phyloP scores from a whole-genome alignment of 2,888 invertebrate genomes.

The Caenorhabditis doughertyi region DNA sequence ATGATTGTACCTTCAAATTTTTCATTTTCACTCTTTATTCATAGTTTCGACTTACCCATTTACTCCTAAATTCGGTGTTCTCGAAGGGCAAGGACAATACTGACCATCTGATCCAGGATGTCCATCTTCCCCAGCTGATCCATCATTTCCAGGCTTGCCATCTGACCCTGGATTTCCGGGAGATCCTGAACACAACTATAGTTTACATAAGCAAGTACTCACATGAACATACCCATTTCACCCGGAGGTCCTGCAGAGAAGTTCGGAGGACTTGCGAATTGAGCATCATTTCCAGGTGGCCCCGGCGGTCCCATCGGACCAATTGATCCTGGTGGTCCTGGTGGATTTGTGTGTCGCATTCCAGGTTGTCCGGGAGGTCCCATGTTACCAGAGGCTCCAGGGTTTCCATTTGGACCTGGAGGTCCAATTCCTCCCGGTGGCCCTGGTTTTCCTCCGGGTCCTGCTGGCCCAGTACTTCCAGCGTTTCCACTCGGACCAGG shows the following conservation, averaged over 20 bases:
- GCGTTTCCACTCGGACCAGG: conserved; percentile 40
- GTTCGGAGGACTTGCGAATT: conserved; percentile 10
- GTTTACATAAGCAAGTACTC: background rate
- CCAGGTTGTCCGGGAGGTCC: conserved; percentile 38
- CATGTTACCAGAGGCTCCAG: conserved; percentile 40
- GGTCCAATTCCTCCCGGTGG: conserved; percentile 39
- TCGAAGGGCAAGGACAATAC: conserved; percentile 54
- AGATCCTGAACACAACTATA: conserved; percentile 25
- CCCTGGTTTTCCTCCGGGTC: conserved; percentile 39
- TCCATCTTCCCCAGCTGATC: conserved; percentile 37
- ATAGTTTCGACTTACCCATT: conserved; percentile 11
- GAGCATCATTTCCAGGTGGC: conserved; percentile 22
- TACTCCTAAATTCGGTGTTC: conserved; percentile 51
- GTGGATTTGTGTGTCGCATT: background rate
- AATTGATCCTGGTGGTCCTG: conserved; percentile 24
- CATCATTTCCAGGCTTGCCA: conserved; percentile 22
- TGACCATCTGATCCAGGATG: conserved; percentile 49
- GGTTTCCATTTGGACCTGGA: conserved; percentile 45
- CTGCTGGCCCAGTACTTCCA: conserved; percentile 28
- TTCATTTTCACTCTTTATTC: background rate
- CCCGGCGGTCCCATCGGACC: conserved; percentile 46
- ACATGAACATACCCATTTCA: background rate
- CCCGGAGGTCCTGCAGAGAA: background rate
- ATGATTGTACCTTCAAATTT: no score
- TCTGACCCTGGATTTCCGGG: conserved; percentile 30